phyloP scores from a whole-genome alignment of 2,113 vertebrate species.

The Dicaeum eximium region DNA sequence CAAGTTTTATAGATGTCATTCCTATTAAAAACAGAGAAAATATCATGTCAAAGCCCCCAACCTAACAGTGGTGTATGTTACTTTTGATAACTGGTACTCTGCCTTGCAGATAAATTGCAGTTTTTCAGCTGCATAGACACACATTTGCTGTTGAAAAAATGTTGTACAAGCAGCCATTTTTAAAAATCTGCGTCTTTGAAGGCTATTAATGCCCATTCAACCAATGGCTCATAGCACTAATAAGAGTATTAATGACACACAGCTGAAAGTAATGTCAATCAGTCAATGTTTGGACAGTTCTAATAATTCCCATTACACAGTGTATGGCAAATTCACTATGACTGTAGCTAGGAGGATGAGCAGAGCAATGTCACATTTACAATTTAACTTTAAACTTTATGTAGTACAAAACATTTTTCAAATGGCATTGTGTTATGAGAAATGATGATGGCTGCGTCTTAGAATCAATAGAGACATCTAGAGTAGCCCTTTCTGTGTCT shows the following conservation, averaged over 20 bases:
- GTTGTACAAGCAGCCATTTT: background rate
- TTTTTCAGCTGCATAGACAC: background rate
- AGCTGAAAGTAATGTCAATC: background rate
- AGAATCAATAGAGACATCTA: constrained; percentile 13
- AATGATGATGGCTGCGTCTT: constrained; percentile 6
- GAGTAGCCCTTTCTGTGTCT: constrained; percentile 24
- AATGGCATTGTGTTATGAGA: constrained; percentile 7
- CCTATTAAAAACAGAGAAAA: background rate
- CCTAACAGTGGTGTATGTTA: background rate
- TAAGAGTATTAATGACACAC: background rate
- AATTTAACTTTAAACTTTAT: constrained; percentile 47
- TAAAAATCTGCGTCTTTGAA: background rate
- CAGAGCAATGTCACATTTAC: constrained; percentile 33
- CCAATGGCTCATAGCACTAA: background rate
- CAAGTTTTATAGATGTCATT: background rate
- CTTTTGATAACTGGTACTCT: background rate
- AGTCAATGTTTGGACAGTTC: background rate
- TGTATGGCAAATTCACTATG: constrained; percentile 29
- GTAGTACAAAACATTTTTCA: constrained; percentile 24
- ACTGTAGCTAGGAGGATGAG: constrained; percentile 24
- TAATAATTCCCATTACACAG: background rate
- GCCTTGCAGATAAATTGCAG: background rate
- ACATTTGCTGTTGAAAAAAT: background rate
- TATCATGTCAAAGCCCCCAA: background rate
- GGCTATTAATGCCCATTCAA: background rate